A percentile compares a stretch with the other conserved stretches of the same genome.
phyloP scores from a whole-genome alignment of 2,888 invertebrate genomes.

The Brachypalpus laphriformis region DNA sequence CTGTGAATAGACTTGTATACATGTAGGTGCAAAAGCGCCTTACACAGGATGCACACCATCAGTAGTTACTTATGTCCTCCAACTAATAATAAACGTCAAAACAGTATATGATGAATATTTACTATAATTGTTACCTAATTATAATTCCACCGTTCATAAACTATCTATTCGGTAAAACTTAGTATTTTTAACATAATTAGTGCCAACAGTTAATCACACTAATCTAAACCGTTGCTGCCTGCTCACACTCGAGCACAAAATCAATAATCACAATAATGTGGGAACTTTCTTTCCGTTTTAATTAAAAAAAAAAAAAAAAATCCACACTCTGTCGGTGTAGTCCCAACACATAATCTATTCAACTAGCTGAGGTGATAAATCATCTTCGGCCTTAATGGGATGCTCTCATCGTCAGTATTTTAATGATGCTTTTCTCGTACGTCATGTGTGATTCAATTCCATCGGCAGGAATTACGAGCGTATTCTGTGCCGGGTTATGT shows the following conservation, averaged over 20 bases:
- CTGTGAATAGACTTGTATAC: too few relatives aligned
- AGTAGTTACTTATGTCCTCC: background rate
- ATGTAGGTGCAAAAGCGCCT: too few relatives aligned
- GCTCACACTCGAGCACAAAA: background rate
- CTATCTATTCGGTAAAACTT: background rate
- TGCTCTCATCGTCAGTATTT: conserved; percentile 7
- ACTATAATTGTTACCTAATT: background rate
- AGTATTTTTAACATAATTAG: background rate
- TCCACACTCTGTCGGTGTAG: background rate
- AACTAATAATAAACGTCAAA: background rate
- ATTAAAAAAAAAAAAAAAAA: background rate
- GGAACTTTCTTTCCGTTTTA: conserved; percentile 37
- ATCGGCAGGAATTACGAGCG: conserved; percentile 20
- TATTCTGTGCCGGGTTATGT: conserved; percentile 52
- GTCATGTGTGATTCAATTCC: conserved; percentile 13
- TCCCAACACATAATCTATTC: conserved; percentile 5
- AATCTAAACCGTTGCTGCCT: background rate
- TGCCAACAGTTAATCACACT: background rate
- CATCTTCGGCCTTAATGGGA: conserved; percentile 25
- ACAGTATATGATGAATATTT: background rate
- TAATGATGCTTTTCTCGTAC: background rate
- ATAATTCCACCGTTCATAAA: too few relatives aligned
- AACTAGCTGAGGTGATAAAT: conserved; percentile 31
- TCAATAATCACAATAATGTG: conserved; percentile 18
- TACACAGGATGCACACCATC: too few relatives aligned